phyloP scores from a whole-genome alignment of 2,888 invertebrate species.

The Minunthozetes semirufus region DNA sequence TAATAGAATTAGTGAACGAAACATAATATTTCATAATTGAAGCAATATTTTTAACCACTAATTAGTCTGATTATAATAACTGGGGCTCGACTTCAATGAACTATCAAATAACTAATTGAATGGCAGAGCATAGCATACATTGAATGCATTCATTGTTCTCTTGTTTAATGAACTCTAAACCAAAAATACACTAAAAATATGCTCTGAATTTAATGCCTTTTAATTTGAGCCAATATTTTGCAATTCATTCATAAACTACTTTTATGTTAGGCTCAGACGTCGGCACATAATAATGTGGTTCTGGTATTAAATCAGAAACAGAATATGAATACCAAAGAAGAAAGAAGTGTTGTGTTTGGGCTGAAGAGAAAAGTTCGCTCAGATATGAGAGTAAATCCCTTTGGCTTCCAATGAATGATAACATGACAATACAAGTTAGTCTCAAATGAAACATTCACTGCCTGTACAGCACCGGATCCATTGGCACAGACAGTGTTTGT shows the following conservation, averaged over 20 bases:
- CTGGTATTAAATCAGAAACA: background rate
- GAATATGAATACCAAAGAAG: no score
- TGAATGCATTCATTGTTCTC: no score
- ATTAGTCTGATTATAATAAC: background rate
- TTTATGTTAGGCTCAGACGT: no score
- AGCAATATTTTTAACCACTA: background rate
- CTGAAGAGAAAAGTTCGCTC: background rate
- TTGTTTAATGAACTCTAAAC: no score
- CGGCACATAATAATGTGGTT: background rate
- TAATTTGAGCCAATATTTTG: no score
- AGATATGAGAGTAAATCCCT: slow-evolving; percentile 4
- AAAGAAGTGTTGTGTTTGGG: no score
- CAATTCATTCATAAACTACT: no score
- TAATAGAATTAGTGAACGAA: no score
- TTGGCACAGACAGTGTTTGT: background rate
- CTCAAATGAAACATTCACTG: background rate
- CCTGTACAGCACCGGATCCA: background rate
- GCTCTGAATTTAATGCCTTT: no score
- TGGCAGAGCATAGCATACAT: background rate
- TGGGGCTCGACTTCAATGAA: background rate
- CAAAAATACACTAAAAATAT: no score
- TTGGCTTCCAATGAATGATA: background rate
- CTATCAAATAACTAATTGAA: background rate
- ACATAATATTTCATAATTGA: no score
- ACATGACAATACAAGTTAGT: background rate